Evolutionary conservation across 2,113 vertebrate species (phyloP).

Genomic region (Heterotilapia buettikoferi): DNA sequence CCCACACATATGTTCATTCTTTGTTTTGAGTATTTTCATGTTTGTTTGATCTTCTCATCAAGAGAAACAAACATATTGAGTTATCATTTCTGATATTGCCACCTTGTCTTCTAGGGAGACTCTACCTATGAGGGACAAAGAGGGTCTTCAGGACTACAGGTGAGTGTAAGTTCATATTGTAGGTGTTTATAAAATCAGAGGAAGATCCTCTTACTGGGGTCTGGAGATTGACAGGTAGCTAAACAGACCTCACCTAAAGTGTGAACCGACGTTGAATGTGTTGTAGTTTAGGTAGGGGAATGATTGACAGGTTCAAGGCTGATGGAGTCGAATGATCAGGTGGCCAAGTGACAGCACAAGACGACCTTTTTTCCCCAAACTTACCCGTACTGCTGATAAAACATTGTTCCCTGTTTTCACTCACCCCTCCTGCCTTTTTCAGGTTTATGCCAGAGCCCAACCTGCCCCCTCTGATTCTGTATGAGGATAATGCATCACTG

Average conservation of each 20-base stretch:
- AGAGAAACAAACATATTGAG: neutral
- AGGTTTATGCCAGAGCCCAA: constrained; percentile 99
- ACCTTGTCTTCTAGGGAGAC: constrained; percentile 75
- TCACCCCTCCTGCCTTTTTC: neutral
- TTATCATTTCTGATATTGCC: neutral
- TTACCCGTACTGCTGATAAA: constrained; percentile 24
- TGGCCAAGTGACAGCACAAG: constrained; percentile 6
- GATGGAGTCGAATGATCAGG: constrained; percentile 4
- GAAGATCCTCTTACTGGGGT: neutral
- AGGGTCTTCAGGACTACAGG: constrained; percentile 97
- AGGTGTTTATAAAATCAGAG: neutral
- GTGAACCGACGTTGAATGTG: neutral
- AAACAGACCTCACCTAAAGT: neutral
- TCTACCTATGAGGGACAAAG: constrained; percentile 93
- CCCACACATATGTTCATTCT: neutral
- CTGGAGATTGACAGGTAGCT: neutral
- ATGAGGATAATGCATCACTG: constrained; percentile 75
- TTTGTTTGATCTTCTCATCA: neutral
- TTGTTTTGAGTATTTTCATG: neutral
- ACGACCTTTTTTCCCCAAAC: neutral
- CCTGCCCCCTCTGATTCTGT: constrained; percentile 90
- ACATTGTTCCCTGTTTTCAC: neutral
- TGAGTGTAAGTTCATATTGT: constrained; percentile 42
- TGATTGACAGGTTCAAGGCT: neutral
- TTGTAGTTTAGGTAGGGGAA: neutral